Evolutionary conservation across 2,888 invertebrate genomes (phyloP).

Genomic region (Gisinianus flammeolus): DNA sequence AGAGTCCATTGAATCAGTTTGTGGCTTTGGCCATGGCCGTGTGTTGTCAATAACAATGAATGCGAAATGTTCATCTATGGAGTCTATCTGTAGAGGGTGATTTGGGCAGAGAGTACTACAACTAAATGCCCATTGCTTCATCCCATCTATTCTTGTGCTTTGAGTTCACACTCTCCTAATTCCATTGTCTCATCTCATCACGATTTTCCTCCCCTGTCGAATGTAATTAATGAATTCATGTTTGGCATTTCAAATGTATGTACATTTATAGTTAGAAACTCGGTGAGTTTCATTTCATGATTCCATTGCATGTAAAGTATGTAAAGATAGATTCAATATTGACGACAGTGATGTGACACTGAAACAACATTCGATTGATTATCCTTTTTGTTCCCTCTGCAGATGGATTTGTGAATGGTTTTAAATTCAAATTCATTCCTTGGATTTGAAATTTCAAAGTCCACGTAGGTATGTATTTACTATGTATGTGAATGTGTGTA

Average conservation of each 20-base stretch:
- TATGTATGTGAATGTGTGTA: background rate
- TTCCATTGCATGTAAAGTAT: background rate
- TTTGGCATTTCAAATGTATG: constrained; percentile 27
- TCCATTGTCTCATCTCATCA: constrained; percentile 36
- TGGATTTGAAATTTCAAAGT: background rate
- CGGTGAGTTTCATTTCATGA: too few species aligned
- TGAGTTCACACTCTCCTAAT: constrained; percentile 28
- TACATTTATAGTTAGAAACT: too few species aligned
- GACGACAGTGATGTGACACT: background rate
- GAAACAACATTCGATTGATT: constrained; percentile 30
- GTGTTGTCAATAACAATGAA: too few species aligned
- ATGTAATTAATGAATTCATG: constrained; percentile 43
- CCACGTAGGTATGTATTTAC: background rate
- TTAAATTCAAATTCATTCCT: constrained; percentile 12
- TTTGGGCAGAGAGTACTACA: too few species aligned
- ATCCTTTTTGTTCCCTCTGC: constrained; percentile 5
- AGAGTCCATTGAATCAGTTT: too few species aligned
- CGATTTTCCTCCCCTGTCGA: constrained; percentile 24
- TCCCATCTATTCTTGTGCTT: background rate
- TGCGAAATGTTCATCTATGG: background rate
- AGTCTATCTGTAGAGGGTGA: background rate
- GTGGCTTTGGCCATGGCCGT: too few species aligned
- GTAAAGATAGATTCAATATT: constrained; percentile 1
- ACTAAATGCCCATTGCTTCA: background rate
- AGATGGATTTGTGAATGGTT: background rate